Evolutionary conservation across 92 coral and sea anemone species (phyloP).

Genomic region (Virgularia gustaviana): DNA sequence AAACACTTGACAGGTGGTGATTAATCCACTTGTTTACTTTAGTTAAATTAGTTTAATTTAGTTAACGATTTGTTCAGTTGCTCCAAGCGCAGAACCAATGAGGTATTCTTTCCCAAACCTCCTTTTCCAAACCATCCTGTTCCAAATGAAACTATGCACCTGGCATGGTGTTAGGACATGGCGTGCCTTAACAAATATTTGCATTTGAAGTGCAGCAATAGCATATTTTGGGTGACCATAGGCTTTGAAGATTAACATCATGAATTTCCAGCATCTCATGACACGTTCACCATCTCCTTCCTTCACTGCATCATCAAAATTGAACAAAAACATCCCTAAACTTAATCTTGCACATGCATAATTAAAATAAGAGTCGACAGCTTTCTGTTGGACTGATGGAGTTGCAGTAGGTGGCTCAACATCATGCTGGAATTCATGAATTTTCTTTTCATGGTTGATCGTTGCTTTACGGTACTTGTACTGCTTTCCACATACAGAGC

Average conservation of each 20-base stretch:
- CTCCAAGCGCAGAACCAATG: conserved; percentile 50
- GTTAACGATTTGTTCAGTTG: conserved; percentile 27
- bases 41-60: no score
- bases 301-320: conserved; percentile 69
- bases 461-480: conserved; percentile 52
- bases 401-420: conserved; percentile 1
- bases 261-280: conserved; percentile 53
- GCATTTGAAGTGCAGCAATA: conserved; percentile 54
- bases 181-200: conserved; percentile 22
- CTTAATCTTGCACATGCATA: conserved; percentile 49
- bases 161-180: conserved; percentile 43
- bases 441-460: conserved; percentile 37
- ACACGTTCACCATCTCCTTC: conserved; percentile 64
- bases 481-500: conserved; percentile 52
- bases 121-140: conserved; percentile 53
- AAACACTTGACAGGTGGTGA: no score
- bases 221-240: conserved; percentile 59
- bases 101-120: conserved; percentile 42
- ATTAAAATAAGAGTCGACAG: conserved; percentile 48
- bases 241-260: conserved; percentile 40
- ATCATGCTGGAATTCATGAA: conserved; percentile 10
- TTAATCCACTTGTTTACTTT: no score
- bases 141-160: conserved; percentile 55
- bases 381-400: not conserved
- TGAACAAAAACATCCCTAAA: conserved; percentile 47